phyloP scores from a whole-genome alignment of 2,797 vertebrate species.

The Semaprochilodus insignis region DNA sequence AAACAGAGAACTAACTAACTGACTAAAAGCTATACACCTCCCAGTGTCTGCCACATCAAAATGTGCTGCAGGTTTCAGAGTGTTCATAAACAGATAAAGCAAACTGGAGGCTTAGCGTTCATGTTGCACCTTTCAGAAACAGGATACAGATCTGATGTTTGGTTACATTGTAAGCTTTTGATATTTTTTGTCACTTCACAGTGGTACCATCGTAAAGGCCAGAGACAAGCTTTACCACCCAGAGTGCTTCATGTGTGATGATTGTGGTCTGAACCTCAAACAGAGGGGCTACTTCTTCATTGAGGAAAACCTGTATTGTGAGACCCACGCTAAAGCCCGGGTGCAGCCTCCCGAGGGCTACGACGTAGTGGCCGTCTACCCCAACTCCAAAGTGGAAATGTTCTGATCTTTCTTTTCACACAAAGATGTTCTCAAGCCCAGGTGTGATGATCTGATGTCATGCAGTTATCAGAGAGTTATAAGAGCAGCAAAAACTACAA shows the following conservation, averaged over 20 bases:
- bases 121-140: neutral
- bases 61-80: neutral
- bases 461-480: neutral
- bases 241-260: constrained; percentile 94
- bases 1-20: no score
- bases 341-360: constrained; percentile 97
- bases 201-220: constrained; percentile 96
- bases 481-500: neutral
- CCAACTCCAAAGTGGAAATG: constrained; percentile 95
- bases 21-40: no score
- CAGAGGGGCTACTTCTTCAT: constrained; percentile 97
- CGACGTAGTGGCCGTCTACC: constrained; percentile 96
- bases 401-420: constrained; percentile 75
- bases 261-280: constrained; percentile 94
- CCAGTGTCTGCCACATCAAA: neutral
- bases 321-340: constrained; percentile 93
- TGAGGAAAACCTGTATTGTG: constrained; percentile 96
- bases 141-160: neutral
- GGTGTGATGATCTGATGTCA: constrained; percentile 6
- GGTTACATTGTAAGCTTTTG: neutral
- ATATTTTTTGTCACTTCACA: constrained; percentile 58
- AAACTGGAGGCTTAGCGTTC: neutral
- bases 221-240: constrained; percentile 98
- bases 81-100: neutral
- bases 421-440: no score